Evolutionary conservation across 2,888 invertebrate genomes (phyloP).

Genomic region (Steinernema hermaphroditum): DNA sequence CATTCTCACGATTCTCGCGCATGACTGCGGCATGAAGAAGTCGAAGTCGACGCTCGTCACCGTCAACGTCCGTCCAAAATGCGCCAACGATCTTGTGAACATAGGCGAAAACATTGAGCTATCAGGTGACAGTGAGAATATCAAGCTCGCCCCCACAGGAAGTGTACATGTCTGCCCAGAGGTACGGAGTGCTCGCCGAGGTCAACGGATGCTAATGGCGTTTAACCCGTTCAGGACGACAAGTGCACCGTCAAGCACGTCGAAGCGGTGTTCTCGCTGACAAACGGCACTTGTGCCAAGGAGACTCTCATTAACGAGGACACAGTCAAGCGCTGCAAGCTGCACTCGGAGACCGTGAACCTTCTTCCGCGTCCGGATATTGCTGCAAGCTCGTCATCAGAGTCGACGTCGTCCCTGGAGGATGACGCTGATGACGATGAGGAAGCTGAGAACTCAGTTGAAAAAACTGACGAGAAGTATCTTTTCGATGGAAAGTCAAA

Average conservation of each 20-base stretch:
- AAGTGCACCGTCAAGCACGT: conserved; percentile 39
- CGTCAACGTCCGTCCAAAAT: conserved; percentile 79
- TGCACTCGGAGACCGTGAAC: conserved; percentile 81
- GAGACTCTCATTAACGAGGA: conserved; percentile 26
- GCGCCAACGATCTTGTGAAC: conserved; percentile 46
- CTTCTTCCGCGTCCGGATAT: conserved; percentile 72
- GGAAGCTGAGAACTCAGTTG: conserved; percentile 39
- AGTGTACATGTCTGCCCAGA: conserved; percentile 16
- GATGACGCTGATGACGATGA: conserved; percentile 70
- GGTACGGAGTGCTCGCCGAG: background rate
- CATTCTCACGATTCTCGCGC: conserved; percentile 91
- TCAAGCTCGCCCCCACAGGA: conserved; percentile 26
- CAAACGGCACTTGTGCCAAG: conserved; percentile 18
- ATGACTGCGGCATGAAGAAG: conserved; percentile 86
- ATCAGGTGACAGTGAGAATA: conserved; percentile 15
- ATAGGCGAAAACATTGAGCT: conserved; percentile 16
- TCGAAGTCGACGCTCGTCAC: conserved; percentile 93
- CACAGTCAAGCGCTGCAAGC: conserved; percentile 70
- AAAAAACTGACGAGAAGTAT: conserved; percentile 74
- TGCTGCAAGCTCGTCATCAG: conserved; percentile 32
- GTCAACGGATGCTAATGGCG: background rate
- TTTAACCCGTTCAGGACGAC: conserved; percentile 36
- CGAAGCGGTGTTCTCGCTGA: conserved; percentile 44
- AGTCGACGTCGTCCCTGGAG: conserved; percentile 40
- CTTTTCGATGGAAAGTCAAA: conserved; percentile 89